phyloP scores from a whole-genome alignment of 2,113 vertebrate species.

The Sylvilagus bachmani region DNA sequence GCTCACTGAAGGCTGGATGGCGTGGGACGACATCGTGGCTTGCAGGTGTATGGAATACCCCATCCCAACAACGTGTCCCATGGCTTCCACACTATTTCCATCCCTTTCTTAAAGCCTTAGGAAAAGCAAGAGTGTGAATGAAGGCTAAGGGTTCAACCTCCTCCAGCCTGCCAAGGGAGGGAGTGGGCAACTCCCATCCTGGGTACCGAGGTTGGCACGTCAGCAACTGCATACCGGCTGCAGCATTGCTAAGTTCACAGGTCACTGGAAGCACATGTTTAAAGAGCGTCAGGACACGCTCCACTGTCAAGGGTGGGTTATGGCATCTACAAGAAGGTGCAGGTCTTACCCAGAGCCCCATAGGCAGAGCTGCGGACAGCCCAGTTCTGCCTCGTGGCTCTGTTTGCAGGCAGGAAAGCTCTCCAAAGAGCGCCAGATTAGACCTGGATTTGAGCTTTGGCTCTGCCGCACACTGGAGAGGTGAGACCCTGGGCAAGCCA shows the following conservation, averaged over 20 bases:
- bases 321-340: not conserved
- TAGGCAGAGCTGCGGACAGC: not conserved
- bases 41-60: not conserved
- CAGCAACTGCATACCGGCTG: not conserved
- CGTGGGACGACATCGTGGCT: not conserved
- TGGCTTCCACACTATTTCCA: not conserved
- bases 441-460: not conserved
- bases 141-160: not conserved
- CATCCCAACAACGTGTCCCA: not conserved
- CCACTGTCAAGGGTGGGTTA: not conserved
- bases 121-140: not conserved
- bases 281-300: not conserved
- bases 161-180: not conserved
- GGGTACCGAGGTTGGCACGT: not conserved
- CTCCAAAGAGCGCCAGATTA: not conserved
- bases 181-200: not conserved
- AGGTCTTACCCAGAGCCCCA: not conserved
- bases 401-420: not conserved
- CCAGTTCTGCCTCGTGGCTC: not conserved
- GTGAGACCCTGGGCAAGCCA: not conserved
- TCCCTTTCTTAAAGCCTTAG: not conserved
- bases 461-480: not conserved
- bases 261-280: not conserved
- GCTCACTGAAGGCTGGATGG: not conserved
- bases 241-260: not conserved